Base-by-base conservation (phyloP, 2,888 invertebrate species). In the Euclidia mi region DNA sequence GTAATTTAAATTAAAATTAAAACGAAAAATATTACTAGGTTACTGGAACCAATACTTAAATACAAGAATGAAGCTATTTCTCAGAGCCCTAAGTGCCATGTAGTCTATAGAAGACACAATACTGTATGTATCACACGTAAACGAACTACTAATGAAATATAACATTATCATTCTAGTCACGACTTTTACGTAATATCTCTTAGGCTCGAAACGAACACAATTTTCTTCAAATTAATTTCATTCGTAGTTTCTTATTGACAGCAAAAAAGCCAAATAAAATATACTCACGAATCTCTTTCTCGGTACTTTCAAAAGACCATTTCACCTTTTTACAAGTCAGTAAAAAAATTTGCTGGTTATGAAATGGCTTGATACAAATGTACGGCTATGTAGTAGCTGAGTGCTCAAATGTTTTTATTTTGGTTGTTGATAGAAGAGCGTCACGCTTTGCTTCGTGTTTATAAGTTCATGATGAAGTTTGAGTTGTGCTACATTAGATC, bases 231-330 rank as follows among this genome's bases (percentile, higher is more conserved):
- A 29, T n/a, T 29, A 18, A 18, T 40, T 40, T 40, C 38, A 11
- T 40, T 20, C 1, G 38, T 20, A 12, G 17, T 40, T 40, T 40
- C 20, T 40, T 11, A 11, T 40, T 11, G 11, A 20, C 20, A n/a
- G 20, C 18, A 40, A 41, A 41, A 28, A 41, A 7, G 25, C 41
- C n/a, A n/a, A 41, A 28, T 41, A 41, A n/a, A 9, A 41, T 14
- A 17, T 7, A 25, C 12, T 41, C 41, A 41, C 41, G 41, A 41
- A 14, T 28, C 4, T 1, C 28, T 28, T 41, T 40, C 10, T 18
- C 12, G 1, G n/a, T 2, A 40, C 38, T 12, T 35, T 35, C 15
- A 9, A 15, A 17, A 0, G 17, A 15, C 15, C 7, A 12, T 2
- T 34, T 34, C 0, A 11, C 0, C 32, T 34, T 12, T 34, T 34